phyloP scores from a whole-genome alignment of 1,140 invertebrate species.

The Rhizoglyphus robini region DNA sequence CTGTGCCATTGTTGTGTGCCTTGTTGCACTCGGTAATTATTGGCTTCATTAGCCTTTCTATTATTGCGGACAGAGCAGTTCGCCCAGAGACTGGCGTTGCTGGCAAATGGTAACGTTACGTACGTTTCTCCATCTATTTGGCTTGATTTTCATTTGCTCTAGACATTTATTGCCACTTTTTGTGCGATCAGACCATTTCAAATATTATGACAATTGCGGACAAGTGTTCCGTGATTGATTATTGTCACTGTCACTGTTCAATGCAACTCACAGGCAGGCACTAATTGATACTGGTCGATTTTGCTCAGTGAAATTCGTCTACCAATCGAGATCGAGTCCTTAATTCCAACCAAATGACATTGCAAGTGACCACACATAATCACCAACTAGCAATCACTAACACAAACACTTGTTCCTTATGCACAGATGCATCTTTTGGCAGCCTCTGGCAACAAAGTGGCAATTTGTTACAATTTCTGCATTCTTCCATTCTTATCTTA shows the following conservation, averaged over 20 bases:
- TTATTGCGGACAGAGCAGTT: neutral
- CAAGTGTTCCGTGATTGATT: constrained; percentile 14
- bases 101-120: neutral
- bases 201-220: constrained; percentile 12
- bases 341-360: too few species aligned
- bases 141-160: constrained; percentile 10
- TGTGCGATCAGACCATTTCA: neutral
- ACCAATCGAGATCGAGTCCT: too few species aligned
- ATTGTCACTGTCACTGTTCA: constrained; percentile 14
- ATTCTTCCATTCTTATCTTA: neutral
- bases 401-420: neutral
- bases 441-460: neutral
- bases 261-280: neutral
- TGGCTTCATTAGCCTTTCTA: constrained; percentile 9
- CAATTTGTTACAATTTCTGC: neutral
- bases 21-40: neutral
- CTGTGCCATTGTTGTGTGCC: neutral
- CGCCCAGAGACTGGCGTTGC: constrained; percentile 3
- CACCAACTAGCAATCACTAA: neutral
- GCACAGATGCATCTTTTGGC: neutral
- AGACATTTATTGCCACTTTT: constrained; percentile 11
- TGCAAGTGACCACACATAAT: too few species aligned
- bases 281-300: neutral
- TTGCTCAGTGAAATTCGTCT: neutral
- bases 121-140: neutral